phyloP scores from a whole-genome alignment of 92 coral and sea anemone species.

The Porites lobata region DNA sequence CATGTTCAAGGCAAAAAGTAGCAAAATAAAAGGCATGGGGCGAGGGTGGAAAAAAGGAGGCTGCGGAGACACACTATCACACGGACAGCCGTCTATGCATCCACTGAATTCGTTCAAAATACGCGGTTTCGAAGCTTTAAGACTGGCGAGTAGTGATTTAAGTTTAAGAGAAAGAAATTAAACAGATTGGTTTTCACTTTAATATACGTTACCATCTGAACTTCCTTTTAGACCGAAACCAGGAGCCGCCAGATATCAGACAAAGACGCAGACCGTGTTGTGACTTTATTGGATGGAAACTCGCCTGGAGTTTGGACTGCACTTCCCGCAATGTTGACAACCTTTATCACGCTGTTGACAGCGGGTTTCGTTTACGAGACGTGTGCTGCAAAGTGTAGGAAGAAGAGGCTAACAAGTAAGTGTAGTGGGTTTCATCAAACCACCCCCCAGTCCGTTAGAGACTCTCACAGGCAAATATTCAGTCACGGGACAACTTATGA shows the following conservation, averaged over 20 bases:
- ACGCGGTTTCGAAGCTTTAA: too few species aligned
- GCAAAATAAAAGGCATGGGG: too few species aligned
- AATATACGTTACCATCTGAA: not conserved
- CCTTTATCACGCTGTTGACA: not conserved
- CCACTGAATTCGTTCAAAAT: too few species aligned
- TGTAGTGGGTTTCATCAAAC: not conserved
- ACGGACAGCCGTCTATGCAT: too few species aligned
- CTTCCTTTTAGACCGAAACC: not conserved
- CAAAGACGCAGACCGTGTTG: not conserved
- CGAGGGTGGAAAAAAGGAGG: too few species aligned
- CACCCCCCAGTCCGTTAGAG: not conserved
- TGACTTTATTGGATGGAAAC: not conserved
- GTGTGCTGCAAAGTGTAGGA: not conserved
- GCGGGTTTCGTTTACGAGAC: slow-evolving; percentile 10
- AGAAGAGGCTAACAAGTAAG: not conserved
- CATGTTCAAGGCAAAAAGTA: too few species aligned
- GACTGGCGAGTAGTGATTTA: too few species aligned
- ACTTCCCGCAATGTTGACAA: not conserved
- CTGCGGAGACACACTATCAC: too few species aligned
- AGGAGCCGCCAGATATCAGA: not conserved
- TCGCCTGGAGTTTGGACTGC: not conserved
- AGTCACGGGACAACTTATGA: not conserved
- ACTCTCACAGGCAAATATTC: not conserved
- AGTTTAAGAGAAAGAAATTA: too few species aligned
- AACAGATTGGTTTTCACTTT: too few species aligned